Conservation (phyloP, 35 echinoderm and acorn worm species). For the Lytechinus variegatus region DNA sequence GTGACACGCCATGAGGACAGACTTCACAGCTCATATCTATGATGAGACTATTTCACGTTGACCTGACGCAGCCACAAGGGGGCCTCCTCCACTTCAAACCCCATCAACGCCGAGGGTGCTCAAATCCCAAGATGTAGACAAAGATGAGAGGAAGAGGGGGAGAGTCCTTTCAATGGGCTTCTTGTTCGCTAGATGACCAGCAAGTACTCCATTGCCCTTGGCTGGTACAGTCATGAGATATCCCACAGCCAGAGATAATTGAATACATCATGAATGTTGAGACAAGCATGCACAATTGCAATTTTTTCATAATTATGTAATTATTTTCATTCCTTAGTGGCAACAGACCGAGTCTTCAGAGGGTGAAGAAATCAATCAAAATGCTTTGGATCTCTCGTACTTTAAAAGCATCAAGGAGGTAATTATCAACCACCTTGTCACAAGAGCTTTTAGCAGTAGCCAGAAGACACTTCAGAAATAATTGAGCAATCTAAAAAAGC, state of each 20-base stretch:
- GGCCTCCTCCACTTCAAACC: conserved; percentile 48
- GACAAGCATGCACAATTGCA: background rate
- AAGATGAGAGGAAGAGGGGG: conserved; percentile 17
- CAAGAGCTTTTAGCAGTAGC: background rate
- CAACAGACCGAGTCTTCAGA: background rate
- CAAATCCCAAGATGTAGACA: background rate
- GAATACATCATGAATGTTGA: background rate
- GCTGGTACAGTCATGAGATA: background rate
- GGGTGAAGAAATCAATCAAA: background rate
- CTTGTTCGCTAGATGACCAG: background rate
- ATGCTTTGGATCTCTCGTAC: background rate
- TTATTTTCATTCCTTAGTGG: background rate
- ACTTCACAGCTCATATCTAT: background rate
- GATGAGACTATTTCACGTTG: background rate
- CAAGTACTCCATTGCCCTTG: background rate
- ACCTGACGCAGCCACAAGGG: conserved; percentile 40
- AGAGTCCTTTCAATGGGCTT: background rate
- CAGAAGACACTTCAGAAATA: background rate
- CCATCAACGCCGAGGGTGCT: conserved; percentile 30
- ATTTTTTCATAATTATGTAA: background rate
- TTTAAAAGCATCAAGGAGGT: background rate
- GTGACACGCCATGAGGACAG: background rate
- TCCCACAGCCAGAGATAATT: background rate
- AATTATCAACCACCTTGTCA: background rate
- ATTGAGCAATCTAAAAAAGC: background rate